Percentiles rank a stretch among this genome's conserved stretches.
Evolutionary conservation across 2,888 invertebrate genomes (phyloP).

Genomic region (Protodeltote pygarga): DNA sequence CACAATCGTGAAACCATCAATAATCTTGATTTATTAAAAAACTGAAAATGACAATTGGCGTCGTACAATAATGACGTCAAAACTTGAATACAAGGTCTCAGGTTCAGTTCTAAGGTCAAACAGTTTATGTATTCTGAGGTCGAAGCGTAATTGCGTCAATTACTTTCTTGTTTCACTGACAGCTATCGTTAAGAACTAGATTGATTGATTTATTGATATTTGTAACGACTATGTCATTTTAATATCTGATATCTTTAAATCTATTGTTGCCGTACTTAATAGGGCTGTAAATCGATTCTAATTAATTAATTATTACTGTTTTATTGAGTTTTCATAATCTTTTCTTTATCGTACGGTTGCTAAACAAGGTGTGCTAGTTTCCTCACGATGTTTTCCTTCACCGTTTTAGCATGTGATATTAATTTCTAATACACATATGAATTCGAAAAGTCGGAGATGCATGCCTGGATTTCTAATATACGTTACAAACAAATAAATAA

Average conservation of each 20-base stretch:
- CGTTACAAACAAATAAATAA: too few relatives aligned
- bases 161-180: constrained; percentile 49
- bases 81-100: constrained; percentile 36
- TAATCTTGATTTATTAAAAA: constrained; percentile 19
- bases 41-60: constrained; percentile 14
- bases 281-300: background rate
- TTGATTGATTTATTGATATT: constrained; percentile 45
- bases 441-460: too few relatives aligned
- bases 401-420: too few relatives aligned
- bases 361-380: too few relatives aligned
- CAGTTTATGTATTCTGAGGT: constrained; percentile 45
- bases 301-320: too few relatives aligned
- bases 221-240: constrained; percentile 28
- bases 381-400: too few relatives aligned
- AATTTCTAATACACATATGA: too few relatives aligned
- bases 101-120: constrained; percentile 46
- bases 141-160: constrained; percentile 46
- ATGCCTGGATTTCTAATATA: too few relatives aligned
- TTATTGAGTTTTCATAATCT: too few relatives aligned
- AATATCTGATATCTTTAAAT: constrained; percentile 19
- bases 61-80: constrained; percentile 43
- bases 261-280: constrained; percentile 1
- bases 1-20: constrained; percentile 2
- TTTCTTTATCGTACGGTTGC: too few relatives aligned
- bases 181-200: constrained; percentile 27